phyloP scores from a whole-genome alignment of 2,888 invertebrate species.

The Caenorhabditis virilis region DNA sequence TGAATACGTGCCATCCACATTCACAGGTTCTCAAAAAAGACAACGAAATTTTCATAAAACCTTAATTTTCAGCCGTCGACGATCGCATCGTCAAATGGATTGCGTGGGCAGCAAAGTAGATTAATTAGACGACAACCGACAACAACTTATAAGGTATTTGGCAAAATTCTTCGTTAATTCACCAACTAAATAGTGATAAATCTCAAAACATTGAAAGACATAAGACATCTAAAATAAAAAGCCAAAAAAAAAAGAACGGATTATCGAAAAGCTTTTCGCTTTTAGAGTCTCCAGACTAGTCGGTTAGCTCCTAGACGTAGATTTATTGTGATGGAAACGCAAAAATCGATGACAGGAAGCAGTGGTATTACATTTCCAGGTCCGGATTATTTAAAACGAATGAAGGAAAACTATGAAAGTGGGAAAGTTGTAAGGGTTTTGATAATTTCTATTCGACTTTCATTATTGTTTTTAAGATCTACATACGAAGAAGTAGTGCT shows the following conservation, averaged over 20 bases:
- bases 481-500: conserved; percentile 19
- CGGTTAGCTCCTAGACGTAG: conserved; percentile 36
- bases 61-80: conserved; percentile 25
- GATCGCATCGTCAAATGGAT: conserved; percentile 30
- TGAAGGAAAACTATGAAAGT: conserved; percentile 40
- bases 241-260: no score
- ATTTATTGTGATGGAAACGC: conserved; percentile 18
- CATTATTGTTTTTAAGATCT: conserved; percentile 15
- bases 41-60: neutral
- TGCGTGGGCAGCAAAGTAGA: conserved; percentile 37
- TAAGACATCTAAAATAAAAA: no score
- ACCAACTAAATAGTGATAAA: neutral
- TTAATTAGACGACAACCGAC: conserved; percentile 24
- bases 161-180: neutral
- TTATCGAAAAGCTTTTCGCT: no score
- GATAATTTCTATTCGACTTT: neutral
- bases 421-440: conserved; percentile 26
- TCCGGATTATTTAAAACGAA: conserved; percentile 33
- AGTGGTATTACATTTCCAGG: conserved; percentile 21
- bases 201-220: no score
- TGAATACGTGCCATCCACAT: neutral
- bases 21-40: neutral
- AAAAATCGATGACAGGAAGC: conserved; percentile 24
- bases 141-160: conserved; percentile 9
- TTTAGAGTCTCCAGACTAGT: conserved; percentile 24